These are phyloP conservation scores for Rhabdomys pumilio DNA, from an alignment of 2,797 vertebrate genomes.

Conservation along the genomic window DNA sequence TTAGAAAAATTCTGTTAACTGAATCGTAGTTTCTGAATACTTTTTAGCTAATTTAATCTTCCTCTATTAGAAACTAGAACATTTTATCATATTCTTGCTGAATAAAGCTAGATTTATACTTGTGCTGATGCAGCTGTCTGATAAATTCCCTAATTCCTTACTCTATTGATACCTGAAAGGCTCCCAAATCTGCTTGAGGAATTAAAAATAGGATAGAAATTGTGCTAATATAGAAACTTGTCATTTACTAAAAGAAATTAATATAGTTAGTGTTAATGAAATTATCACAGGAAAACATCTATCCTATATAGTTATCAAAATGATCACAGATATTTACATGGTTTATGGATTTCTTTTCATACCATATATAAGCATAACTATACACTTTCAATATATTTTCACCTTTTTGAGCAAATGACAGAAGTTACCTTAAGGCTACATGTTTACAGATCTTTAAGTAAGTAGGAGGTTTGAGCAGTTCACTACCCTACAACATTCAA, in stretches of 20 bases:
- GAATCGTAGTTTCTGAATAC: slow-evolving; percentile 50
- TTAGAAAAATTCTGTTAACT: slow-evolving; percentile 50
- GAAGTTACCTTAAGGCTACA: slow-evolving; percentile 28
- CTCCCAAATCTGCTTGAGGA: slow-evolving; percentile 61
- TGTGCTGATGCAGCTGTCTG: slow-evolving; percentile 58
- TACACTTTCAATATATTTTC: slow-evolving; percentile 65
- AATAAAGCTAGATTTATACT: slow-evolving; percentile 63
- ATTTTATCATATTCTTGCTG: slow-evolving; percentile 31
- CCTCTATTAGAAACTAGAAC: slow-evolving; percentile 55
- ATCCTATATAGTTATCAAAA: slow-evolving; percentile 56
- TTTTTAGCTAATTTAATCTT: slow-evolving; percentile 18
- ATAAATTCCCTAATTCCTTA: slow-evolving; percentile 64
- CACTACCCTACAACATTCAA: neutral
- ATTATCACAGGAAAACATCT: slow-evolving; percentile 58
- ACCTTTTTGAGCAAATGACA: slow-evolving; percentile 63
- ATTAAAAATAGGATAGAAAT: slow-evolving; percentile 73
- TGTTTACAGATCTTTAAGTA: slow-evolving; percentile 58
- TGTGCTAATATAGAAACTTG: slow-evolving; percentile 68
- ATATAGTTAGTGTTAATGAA: slow-evolving; percentile 71
- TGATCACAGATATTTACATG: slow-evolving; percentile 56
- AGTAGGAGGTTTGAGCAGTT: slow-evolving; percentile 31
- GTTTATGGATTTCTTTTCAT: slow-evolving; percentile 45
- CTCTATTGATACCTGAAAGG: slow-evolving; percentile 62
- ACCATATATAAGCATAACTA: neutral
- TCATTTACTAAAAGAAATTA: slow-evolving; percentile 56